Percentiles rank a stretch among this genome's conserved stretches.
phyloP scores from a whole-genome alignment of 1,140 invertebrate species.

The Gonioctena quinquepunctata region DNA sequence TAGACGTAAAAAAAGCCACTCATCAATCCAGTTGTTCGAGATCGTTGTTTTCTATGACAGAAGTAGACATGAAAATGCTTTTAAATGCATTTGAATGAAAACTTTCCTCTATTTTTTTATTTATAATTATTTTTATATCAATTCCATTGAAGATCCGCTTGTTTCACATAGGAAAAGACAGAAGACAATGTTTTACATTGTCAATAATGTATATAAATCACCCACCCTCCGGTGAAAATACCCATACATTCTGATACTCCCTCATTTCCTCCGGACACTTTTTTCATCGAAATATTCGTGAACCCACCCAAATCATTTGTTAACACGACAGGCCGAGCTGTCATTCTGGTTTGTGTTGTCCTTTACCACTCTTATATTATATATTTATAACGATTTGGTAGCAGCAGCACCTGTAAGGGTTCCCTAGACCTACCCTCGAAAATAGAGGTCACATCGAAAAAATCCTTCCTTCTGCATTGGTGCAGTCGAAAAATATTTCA shows the following conservation, averaged over 20 bases:
- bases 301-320: neutral
- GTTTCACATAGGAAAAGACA: too few species aligned
- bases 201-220: neutral
- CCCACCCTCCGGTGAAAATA: neutral
- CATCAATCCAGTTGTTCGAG: too few species aligned
- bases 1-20: too few species aligned
- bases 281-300: neutral
- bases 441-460: neutral
- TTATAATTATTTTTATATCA: too few species aligned
- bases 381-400: neutral
- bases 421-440: neutral
- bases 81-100: too few species aligned
- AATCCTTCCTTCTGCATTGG: neutral
- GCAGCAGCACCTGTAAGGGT: neutral
- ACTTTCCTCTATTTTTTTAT: too few species aligned
- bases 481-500: neutral
- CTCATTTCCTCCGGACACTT: neutral
- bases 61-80: too few species aligned
- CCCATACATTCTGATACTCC: neutral
- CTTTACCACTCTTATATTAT: neutral
- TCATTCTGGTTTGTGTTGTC: too few species aligned
- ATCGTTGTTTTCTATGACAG: too few species aligned
- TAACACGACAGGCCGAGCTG: neutral
- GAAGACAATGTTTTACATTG: too few species aligned
- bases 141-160: too few species aligned